These are phyloP conservation scores for Anoncus sp. DNA, from an alignment of 2,888 invertebrate species.

Conservation along the genomic window DNA sequence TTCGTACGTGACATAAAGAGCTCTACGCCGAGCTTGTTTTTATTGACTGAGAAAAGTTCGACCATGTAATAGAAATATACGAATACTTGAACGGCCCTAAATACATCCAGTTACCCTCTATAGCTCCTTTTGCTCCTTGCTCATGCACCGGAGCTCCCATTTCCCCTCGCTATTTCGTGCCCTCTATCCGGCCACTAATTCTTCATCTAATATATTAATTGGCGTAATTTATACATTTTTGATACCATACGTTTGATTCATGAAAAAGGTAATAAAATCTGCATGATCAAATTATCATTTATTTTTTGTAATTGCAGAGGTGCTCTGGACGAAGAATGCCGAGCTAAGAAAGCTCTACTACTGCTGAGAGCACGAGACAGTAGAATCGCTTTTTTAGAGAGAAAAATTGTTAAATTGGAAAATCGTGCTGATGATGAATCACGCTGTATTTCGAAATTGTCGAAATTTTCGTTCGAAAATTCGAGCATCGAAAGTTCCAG, in stretches of 20 bases:
- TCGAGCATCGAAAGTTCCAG: conserved; percentile 15
- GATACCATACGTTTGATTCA: conserved; percentile 21
- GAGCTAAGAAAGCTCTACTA: conserved; percentile 69
- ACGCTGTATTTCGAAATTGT: conserved; percentile 2
- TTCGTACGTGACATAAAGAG: background rate
- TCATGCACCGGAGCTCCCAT: conserved; percentile 1
- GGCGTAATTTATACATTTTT: background rate
- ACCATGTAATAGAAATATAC: background rate
- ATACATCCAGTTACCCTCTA: background rate
- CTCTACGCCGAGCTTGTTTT: background rate
- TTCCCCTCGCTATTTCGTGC: conserved; percentile 6
- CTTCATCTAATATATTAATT: conserved; percentile 31
- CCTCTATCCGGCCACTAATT: conserved; percentile 12
- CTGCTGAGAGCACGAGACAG: conserved; percentile 68
- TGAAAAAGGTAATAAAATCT: conserved; percentile 31
- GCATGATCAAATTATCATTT: conserved; percentile 27
- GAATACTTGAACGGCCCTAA: background rate
- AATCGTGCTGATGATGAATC: conserved; percentile 44
- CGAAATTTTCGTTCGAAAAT: conserved; percentile 10
- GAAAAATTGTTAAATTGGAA: conserved; percentile 66
- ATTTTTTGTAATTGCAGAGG: conserved; percentile 65
- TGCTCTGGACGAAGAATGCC: conserved; percentile 68
- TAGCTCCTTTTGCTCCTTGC: background rate
- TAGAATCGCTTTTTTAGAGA: conserved; percentile 68
- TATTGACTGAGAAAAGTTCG: background rate